These are phyloP conservation scores for Pluvialis apricaria DNA, from an alignment of 2,113 vertebrate genomes.

Conservation along the genomic window DNA sequence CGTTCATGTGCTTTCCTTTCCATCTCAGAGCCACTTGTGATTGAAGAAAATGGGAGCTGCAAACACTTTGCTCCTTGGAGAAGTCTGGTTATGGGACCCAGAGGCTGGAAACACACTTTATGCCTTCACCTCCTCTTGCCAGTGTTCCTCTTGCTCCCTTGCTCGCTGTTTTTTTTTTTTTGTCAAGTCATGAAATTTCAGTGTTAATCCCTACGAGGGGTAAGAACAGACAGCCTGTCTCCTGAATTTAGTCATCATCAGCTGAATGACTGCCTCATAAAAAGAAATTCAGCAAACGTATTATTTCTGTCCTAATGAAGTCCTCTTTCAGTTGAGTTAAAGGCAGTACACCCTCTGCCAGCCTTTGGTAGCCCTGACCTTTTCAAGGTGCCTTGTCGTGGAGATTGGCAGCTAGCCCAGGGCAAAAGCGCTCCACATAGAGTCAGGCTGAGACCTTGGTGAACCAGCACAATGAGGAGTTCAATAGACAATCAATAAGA, in stretches of 20 bases:
- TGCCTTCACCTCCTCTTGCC: background rate
- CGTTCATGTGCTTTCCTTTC: background rate
- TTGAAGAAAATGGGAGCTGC: background rate
- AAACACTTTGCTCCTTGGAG: background rate
- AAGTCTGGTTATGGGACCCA: background rate
- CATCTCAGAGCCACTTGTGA: background rate
- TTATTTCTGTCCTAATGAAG: background rate
- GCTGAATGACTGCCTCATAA: background rate
- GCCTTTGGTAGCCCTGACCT: background rate
- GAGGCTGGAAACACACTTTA: background rate
- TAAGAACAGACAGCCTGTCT: background rate
- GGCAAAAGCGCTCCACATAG: background rate
- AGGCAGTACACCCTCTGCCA: background rate
- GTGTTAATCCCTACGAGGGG: background rate
- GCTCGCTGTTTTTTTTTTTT: background rate
- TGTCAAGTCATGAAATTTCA: background rate
- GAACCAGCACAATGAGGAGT: background rate
- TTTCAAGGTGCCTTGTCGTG: background rate
- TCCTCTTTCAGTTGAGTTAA: background rate
- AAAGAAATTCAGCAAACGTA: background rate
- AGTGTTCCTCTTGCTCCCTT: background rate
- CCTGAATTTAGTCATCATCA: background rate
- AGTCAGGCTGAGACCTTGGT: background rate
- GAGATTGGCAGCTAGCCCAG: constrained; percentile 7
- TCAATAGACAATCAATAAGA: constrained; percentile 35